A percentile compares a stretch with the other conserved stretches of the same genome.
These are phyloP conservation scores for Xyrichtys novacula DNA, from an alignment of 2,797 vertebrate genomes.

Conservation along the genomic window DNA sequence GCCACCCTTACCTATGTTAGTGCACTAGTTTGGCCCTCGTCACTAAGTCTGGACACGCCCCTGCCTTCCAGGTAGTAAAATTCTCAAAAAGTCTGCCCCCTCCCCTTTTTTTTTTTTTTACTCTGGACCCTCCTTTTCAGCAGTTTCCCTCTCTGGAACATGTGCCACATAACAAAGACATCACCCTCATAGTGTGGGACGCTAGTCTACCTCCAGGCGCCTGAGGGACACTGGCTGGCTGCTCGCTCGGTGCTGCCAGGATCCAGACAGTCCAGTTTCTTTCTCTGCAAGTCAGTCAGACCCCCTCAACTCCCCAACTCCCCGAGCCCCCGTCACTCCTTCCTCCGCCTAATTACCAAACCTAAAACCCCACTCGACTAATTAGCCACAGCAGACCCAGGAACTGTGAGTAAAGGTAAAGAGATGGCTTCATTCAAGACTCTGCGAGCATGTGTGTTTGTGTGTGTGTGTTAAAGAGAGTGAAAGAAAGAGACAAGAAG, in stretches of 20 bases:
- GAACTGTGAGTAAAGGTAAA: constrained; percentile 91
- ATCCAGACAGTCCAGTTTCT: constrained; percentile 82
- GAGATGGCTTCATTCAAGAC: constrained; percentile 87
- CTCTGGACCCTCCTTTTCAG: constrained; percentile 26
- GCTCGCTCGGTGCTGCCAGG: constrained; percentile 73
- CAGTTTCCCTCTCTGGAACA: constrained; percentile 57
- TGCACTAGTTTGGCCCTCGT: no score
- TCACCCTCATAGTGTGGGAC: constrained; percentile 73
- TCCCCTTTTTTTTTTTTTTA: constrained; percentile 9
- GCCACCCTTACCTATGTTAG: no score
- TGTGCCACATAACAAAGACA: constrained; percentile 81
- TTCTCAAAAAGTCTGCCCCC: constrained; percentile 49
- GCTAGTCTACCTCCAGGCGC: constrained; percentile 74
- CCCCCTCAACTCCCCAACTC: constrained; percentile 80
- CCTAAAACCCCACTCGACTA: constrained; percentile 89
- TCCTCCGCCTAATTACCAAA: constrained; percentile 86
- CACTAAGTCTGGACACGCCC: neutral
- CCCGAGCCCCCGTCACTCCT: constrained; percentile 80
- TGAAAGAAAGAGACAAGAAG: constrained; percentile 73
- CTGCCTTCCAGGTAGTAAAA: constrained; percentile 48
- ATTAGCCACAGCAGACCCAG: constrained; percentile 93
- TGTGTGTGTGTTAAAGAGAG: constrained; percentile 46
- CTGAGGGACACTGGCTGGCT: constrained; percentile 78
- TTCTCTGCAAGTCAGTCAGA: constrained; percentile 79
- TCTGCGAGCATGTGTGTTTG: constrained; percentile 39